Conservation (phyloP, 2,797 vertebrate species). For the Periophthalmus magnuspinnatus region DNA sequence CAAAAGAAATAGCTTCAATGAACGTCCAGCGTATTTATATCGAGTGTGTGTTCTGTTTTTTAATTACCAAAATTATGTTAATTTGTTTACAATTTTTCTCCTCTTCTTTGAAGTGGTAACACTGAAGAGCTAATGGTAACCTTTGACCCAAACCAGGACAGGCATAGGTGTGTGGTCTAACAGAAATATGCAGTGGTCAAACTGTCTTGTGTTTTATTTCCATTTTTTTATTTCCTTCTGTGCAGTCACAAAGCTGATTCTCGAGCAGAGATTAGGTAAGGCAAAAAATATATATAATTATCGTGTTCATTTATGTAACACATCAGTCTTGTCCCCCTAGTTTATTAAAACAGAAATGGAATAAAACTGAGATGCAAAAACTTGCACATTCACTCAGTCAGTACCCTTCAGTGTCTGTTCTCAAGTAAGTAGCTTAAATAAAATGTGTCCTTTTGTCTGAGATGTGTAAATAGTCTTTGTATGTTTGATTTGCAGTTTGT, state of each 20-base stretch:
- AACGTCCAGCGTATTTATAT: conserved; percentile 69
- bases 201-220: conserved; percentile 3
- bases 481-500: conserved; percentile 74
- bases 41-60: conserved; percentile 69
- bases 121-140: conserved; percentile 59
- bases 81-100: background rate
- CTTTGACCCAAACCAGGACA: conserved; percentile 48
- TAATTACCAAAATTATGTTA: background rate
- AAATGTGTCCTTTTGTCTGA: background rate
- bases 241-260: conserved; percentile 33
- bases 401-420: conserved; percentile 66
- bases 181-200: background rate
- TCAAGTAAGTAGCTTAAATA: conserved; percentile 79
- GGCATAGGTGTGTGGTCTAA: conserved; percentile 40
- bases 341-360: conserved; percentile 69
- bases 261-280: conserved; percentile 53
- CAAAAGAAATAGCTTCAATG: conserved; percentile 59
- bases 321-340: conserved; percentile 23
- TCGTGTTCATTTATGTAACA: too few species aligned
- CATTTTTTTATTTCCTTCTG: background rate
- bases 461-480: background rate
- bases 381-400: conserved; percentile 67
- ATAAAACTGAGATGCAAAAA: conserved; percentile 32
- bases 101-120: conserved; percentile 54
- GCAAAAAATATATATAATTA: background rate